These are phyloP conservation scores for Ceyx melanurus DNA, from an alignment of 2,113 vertebrate genomes.

Conservation along the genomic window DNA sequence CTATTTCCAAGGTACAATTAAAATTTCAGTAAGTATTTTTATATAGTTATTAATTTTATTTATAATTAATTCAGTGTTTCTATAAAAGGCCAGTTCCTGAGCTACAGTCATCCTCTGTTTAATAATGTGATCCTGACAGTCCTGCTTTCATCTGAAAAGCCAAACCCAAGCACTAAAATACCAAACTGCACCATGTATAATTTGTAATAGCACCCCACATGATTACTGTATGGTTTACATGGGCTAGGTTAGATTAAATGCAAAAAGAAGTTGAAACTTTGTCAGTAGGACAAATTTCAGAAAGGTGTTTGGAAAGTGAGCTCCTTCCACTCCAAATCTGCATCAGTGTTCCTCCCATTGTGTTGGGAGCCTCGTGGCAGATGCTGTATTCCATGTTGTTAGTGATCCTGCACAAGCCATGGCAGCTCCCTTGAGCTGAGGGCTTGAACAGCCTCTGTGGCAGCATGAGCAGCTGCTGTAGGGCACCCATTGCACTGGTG, in stretches of 20 bases:
- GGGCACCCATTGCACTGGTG: background rate
- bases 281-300: background rate
- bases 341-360: background rate
- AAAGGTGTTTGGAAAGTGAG: background rate
- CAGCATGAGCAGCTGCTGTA: background rate
- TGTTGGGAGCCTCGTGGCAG: background rate
- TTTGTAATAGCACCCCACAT: background rate
- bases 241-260: background rate
- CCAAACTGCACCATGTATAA: background rate
- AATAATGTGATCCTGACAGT: background rate
- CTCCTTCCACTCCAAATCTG: accelerated
- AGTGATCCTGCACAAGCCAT: background rate
- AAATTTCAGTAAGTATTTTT: background rate
- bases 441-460: background rate
- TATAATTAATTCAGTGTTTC: background rate
- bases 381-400: background rate
- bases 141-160: background rate
- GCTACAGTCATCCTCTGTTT: background rate
- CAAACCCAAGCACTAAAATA: background rate
- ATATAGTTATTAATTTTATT: too few species aligned
- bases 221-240: background rate
- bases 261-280: background rate
- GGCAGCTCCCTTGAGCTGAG: background rate
- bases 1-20: background rate
- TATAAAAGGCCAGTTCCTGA: background rate